Evolutionary conservation across 2,888 invertebrate genomes (phyloP), one percentile per base, ranked within the genome.

Genomic region (Nasonia oneida): DNA sequence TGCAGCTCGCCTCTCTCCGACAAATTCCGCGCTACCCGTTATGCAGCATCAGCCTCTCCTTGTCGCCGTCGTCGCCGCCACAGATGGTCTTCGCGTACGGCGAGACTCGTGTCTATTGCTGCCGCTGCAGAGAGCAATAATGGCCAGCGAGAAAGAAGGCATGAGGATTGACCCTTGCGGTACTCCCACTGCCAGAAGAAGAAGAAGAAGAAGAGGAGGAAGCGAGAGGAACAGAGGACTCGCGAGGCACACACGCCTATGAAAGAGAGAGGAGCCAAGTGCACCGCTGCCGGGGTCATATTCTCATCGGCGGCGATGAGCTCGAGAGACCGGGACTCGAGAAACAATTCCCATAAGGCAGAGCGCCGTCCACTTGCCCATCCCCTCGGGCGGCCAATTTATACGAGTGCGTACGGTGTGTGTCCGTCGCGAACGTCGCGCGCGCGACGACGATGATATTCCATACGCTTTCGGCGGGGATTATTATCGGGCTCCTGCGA

Each of bases 91-190:
- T 37, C 18, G 39, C 33, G 53, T n/a, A 67, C 23, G 23, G 64
- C 37, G 37, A 18, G 70, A 37, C 70, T 79, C 47, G 64, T 47
- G 78, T 29, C 23, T 23, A 47, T 47, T 57, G n/a, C n/a, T 57
- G 18, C 47, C 3, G 81, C 57, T 37, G 3, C 74, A 37, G 29
- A 12, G 87, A 87, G 88, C 89, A 91, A 91, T 91, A 91, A 91
- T 73, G 73, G 81, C 18, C 47, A 73, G 39, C n/a, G 33, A 74
- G 61, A 78, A 42, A 92, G 81, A 53, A 92, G 91, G 91, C 89
- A 90, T 76, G 10, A 90, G 91, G 92, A 92, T 92, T 92, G 92
- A 92, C 92, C 93, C 93, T 93, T 92, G 92, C 92, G 92, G 92
- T 93, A 92, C 92, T 92, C 92, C 92, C 92, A 92, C 92, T 81